Percentiles rank a stretch among this genome's conserved stretches.
phyloP scores from a whole-genome alignment of 2,888 invertebrate genomes.

The Leucozona laternaria region DNA sequence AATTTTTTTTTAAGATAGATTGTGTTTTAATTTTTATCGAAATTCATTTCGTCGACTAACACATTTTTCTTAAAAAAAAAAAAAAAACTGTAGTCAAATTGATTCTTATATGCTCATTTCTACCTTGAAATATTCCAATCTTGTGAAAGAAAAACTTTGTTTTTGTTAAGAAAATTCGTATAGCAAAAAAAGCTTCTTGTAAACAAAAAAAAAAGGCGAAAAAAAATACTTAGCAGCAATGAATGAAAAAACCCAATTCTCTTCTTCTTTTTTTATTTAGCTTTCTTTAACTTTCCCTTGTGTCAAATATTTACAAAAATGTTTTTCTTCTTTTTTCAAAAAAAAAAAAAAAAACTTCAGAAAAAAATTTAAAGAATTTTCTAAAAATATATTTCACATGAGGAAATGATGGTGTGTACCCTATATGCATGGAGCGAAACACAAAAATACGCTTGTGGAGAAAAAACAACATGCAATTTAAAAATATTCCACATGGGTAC shows the following conservation, averaged over 20 bases:
- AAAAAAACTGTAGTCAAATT: background rate
- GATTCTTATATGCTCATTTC: background rate
- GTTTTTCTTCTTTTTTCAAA: background rate
- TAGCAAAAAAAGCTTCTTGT: background rate
- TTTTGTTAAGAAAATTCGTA: background rate
- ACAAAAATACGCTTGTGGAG: conserved; percentile 34
- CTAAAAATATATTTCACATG: conserved; percentile 58
- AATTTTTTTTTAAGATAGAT: background rate
- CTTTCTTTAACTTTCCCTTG: conserved; percentile 3
- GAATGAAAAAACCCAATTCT: conserved; percentile 14
- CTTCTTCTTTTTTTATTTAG: background rate
- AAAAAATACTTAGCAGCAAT: background rate
- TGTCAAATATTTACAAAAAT: conserved; percentile 46
- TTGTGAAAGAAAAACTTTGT: background rate
- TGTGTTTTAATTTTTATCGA: background rate
- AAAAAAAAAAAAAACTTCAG: background rate
- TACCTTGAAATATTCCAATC: background rate
- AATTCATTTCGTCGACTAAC: conserved; percentile 22
- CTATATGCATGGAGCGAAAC: conserved; percentile 28
- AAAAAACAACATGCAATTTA: conserved; percentile 50
- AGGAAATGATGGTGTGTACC: conserved; percentile 50
- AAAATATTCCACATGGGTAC: conserved; percentile 53
- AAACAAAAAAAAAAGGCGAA: conserved; percentile 10
- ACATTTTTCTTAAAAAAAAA: background rate
- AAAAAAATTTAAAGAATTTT: conserved; percentile 57